Percentiles rank a stretch among this genome's conserved stretches.
Conservation (phyloP, 2,888 invertebrate genomes). For the Brachyptera putata region DNA sequence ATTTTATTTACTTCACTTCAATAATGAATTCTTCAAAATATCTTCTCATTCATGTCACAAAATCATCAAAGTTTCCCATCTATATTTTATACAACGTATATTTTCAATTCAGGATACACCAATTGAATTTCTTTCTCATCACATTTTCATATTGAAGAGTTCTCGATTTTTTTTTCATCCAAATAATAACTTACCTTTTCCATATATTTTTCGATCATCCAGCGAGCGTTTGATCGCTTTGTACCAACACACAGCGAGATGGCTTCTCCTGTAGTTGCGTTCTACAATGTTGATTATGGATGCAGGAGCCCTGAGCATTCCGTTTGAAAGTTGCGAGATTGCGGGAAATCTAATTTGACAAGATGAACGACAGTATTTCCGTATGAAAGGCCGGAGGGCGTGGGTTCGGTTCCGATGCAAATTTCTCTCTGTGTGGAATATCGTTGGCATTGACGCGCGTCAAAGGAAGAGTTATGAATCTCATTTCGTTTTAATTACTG, state of each 20-base stretch:
- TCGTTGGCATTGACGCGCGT: not conserved
- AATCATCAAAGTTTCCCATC: too few relatives aligned
- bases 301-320: conserved; percentile 31
- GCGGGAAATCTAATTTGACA: conserved; percentile 28
- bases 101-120: not conserved
- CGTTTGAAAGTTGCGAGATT: conserved; percentile 27
- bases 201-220: too few relatives aligned
- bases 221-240: too few relatives aligned
- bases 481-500: conserved; percentile 13
- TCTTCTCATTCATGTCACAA: too few relatives aligned
- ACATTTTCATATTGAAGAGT: not conserved
- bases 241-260: too few relatives aligned
- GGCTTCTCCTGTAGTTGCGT: conserved; percentile 14
- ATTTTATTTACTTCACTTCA: too few relatives aligned
- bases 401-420: conserved; percentile 20
- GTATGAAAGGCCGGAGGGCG: not conserved
- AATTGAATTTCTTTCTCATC: not conserved
- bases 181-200: too few relatives aligned
- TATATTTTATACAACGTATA: too few relatives aligned
- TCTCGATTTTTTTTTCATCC: not conserved
- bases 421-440: conserved; percentile 12
- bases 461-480: not conserved
- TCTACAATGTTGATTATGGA: conserved; percentile 28
- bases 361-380: conserved; percentile 26
- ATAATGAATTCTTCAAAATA: too few relatives aligned